Evolutionary conservation across 2,797 vertebrate genomes (phyloP).

Genomic region (Poecilia picta): DNA sequence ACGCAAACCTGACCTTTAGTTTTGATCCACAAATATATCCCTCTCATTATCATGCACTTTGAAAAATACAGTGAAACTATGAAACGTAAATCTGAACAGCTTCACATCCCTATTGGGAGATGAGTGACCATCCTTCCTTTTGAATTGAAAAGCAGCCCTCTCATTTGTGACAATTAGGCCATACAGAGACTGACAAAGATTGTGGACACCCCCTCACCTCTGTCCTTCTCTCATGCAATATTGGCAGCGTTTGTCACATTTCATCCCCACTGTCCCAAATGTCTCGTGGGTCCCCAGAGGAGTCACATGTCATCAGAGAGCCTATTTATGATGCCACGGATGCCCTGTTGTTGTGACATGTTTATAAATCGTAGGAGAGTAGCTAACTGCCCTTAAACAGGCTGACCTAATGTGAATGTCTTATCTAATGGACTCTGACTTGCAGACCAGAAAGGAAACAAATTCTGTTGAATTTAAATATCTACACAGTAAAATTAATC

Average conservation of each 20-base stretch:
- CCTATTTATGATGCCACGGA: conserved; percentile 71
- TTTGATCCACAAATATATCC: conserved; percentile 30
- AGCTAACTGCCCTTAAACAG: conserved; percentile 40
- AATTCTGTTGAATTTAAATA: neutral
- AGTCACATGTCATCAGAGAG: conserved; percentile 75
- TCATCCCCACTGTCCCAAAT: conserved; percentile 61
- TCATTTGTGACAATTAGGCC: conserved; percentile 72
- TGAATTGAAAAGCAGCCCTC: conserved; percentile 49
- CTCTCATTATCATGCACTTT: conserved; percentile 34
- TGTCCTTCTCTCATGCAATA: conserved; percentile 41
- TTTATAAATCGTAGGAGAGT: conserved; percentile 63
- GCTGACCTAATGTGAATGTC: conserved; percentile 26
- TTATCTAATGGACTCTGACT: conserved; percentile 18
- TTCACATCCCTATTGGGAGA: conserved; percentile 43
- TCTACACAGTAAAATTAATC: neutral
- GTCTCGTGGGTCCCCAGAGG: conserved; percentile 61
- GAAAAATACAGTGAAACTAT: conserved; percentile 58
- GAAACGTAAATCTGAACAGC: conserved; percentile 43
- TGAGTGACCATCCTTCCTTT: conserved; percentile 47
- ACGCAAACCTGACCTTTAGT: conserved; percentile 24
- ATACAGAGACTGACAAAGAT: conserved; percentile 48
- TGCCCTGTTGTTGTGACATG: conserved; percentile 75
- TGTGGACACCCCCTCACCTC: neutral
- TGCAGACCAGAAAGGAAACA: neutral
- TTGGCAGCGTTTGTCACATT: conserved; percentile 73